phyloP scores from a whole-genome alignment of 2,888 invertebrate genomes.

The Geophilus truncorum region DNA sequence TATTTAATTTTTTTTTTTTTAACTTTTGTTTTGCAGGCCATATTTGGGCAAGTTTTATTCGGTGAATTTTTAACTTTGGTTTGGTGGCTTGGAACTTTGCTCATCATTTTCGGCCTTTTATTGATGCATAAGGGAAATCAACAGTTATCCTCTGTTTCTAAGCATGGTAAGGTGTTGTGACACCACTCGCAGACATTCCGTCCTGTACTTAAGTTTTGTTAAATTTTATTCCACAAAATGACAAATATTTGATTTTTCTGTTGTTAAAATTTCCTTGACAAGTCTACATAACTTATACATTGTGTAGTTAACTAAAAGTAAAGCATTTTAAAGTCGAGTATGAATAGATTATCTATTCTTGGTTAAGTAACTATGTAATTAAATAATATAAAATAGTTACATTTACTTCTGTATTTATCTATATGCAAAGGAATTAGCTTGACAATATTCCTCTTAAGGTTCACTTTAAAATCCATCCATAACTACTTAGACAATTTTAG shows the following conservation, averaged over 20 bases:
- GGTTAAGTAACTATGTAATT: background rate
- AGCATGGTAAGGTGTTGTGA: constrained; percentile 7
- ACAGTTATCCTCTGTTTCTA: background rate
- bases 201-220: background rate
- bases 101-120: constrained; percentile 65
- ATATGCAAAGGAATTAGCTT: no score
- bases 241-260: no score
- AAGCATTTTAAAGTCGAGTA: no score
- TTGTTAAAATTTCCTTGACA: no score
- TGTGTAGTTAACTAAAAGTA: no score
- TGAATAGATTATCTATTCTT: no score
- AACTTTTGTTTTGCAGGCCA: constrained; percentile 67
- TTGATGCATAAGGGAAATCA: constrained; percentile 51
- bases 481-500: background rate
- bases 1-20: constrained; percentile 38
- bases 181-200: background rate
- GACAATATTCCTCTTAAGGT: background rate
- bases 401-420: no score
- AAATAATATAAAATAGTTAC: background rate
- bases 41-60: constrained; percentile 64
- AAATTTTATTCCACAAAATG: no score
- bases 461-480: background rate
- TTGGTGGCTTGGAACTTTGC: constrained; percentile 67
- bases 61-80: constrained; percentile 61
- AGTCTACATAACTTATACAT: no score